Conservation (phyloP, 2,888 invertebrate genomes). For the Xestia rhomboidea region DNA sequence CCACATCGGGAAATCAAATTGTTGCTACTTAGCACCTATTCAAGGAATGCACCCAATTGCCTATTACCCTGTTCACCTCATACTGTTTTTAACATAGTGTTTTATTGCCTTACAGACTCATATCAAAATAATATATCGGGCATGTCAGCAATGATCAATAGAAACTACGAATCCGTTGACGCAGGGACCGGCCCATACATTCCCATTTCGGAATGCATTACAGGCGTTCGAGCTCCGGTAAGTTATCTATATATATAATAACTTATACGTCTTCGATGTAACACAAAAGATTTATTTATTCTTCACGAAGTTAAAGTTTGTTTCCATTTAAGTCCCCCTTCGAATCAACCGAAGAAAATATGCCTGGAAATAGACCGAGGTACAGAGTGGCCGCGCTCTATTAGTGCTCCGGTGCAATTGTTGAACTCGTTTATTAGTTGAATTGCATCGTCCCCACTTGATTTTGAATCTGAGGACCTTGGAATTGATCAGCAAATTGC, state of each 20-base stretch:
- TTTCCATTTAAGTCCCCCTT: conserved; percentile 4
- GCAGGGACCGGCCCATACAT: conserved; percentile 94
- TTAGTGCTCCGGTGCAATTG: conserved; percentile 35
- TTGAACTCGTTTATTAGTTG: conserved; percentile 32
- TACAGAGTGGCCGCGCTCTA: conserved; percentile 10
- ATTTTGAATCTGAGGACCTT: conserved; percentile 2
- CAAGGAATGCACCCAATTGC: background rate
- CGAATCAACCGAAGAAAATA: conserved; percentile 19
- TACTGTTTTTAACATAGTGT: conserved; percentile 13
- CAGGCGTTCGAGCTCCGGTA: conserved; percentile 92
- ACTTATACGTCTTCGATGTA: background rate
- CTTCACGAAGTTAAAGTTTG: background rate
- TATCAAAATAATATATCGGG: conserved; percentile 71
- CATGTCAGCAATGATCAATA: conserved; percentile 71
- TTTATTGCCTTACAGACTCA: conserved; percentile 72
- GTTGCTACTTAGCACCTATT: background rate
- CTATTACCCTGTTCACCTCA: background rate
- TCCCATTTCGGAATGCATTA: conserved; percentile 97
- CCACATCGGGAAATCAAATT: background rate
- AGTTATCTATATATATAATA: conserved; percentile 20
- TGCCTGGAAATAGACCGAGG: conserved; percentile 26
- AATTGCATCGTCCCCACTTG: background rate
- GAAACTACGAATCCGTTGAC: conserved; percentile 73
- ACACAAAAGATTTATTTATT: background rate
- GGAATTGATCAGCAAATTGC: background rate